These are phyloP conservation scores for Tichodroma muraria DNA, from an alignment of 2,113 vertebrate genomes.

Conservation along the genomic window DNA sequence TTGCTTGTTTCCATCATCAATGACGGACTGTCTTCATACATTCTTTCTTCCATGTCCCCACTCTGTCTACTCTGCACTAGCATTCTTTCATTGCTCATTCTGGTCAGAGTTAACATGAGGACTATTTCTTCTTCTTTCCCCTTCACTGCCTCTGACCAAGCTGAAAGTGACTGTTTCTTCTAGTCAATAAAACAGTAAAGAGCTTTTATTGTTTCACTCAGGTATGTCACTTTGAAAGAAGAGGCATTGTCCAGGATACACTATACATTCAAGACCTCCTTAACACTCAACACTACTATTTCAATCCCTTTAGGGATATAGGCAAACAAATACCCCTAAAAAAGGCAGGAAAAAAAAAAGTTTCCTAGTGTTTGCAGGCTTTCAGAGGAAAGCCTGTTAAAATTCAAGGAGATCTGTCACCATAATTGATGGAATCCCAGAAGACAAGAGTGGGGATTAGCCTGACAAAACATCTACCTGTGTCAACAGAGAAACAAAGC, in stretches of 20 bases:
- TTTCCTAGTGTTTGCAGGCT: not conserved
- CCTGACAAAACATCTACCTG: slow-evolving; percentile 14
- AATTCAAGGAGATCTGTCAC: slow-evolving; percentile 2
- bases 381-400: not conserved
- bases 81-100: not conserved
- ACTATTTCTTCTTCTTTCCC: not conserved
- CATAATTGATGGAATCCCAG: not conserved
- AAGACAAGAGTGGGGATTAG: not conserved
- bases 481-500: slow-evolving; percentile 14
- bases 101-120: not conserved
- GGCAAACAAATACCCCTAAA: not conserved
- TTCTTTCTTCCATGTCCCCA: not conserved
- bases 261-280: not conserved
- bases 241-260: not conserved
- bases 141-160: not conserved
- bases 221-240: not conserved
- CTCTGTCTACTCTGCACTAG: not conserved
- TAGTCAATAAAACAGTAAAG: not conserved
- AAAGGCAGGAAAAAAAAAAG: not conserved
- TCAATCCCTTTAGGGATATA: not conserved
- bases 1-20: not conserved
- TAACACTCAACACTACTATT: not conserved
- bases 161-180: not conserved
- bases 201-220: not conserved
- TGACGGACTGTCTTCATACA: not conserved